phyloP scores from a whole-genome alignment of 2,888 invertebrate species.

The Hirtodrosophila trivittata region DNA sequence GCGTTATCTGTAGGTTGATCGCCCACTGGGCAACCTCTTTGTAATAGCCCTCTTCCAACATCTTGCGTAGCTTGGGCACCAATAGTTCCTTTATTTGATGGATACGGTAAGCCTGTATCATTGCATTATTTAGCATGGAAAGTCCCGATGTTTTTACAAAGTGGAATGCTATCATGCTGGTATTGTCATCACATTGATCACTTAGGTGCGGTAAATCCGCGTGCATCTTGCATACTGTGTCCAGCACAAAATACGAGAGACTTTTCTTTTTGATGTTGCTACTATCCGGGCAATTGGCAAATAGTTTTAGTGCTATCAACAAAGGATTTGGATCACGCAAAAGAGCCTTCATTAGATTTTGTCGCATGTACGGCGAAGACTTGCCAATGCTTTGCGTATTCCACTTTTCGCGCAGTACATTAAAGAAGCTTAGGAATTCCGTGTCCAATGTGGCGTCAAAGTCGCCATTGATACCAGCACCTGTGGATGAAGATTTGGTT shows the following conservation, averaged over 20 bases:
- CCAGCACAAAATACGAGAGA: constrained; percentile 85
- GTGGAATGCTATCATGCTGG: constrained; percentile 90
- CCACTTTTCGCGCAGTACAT: constrained; percentile 77
- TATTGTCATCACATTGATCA: constrained; percentile 84
- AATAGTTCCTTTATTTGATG: constrained; percentile 86
- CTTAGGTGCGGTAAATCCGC: constrained; percentile 83
- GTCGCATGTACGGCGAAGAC: too few relatives aligned
- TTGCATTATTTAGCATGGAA: constrained; percentile 86
- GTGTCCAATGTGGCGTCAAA: constrained; percentile 79
- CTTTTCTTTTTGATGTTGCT: constrained; percentile 83
- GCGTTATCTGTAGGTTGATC: constrained; percentile 87
- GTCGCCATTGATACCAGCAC: constrained; percentile 82
- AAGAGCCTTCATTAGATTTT: constrained; percentile 48
- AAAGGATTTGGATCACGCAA: constrained; percentile 72
- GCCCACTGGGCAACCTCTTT: constrained; percentile 91
- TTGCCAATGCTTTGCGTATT: too few relatives aligned
- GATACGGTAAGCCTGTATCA: constrained; percentile 88
- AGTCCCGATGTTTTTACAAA: constrained; percentile 89
- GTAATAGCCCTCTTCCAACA: constrained; percentile 86
- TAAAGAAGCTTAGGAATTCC: constrained; percentile 76
- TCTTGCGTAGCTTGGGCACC: constrained; percentile 86
- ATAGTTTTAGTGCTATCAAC: constrained; percentile 81
- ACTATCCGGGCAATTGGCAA: constrained; percentile 82
- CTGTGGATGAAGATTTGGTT: constrained; percentile 22
- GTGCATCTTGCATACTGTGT: constrained; percentile 86